Evolutionary conservation across 2,888 invertebrate genomes (phyloP).

Genomic region (Odontothrips loti): DNA sequence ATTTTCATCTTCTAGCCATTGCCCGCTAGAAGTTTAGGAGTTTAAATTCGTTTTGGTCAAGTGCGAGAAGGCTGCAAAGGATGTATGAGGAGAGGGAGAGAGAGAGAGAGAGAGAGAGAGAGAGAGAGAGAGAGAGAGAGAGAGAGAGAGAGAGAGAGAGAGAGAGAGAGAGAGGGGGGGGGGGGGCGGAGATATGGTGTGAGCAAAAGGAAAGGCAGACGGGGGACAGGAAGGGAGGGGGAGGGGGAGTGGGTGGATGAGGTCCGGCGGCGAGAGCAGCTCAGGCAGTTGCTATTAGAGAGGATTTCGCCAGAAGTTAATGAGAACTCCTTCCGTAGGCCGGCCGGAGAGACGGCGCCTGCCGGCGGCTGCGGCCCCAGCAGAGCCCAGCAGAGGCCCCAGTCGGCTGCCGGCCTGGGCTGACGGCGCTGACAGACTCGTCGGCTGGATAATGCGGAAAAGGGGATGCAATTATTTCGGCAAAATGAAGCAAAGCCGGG

Average conservation of each 20-base stretch:
- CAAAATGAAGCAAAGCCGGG: neutral
- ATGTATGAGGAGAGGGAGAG: neutral
- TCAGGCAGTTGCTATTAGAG: slow-evolving; percentile 11
- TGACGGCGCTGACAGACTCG: neutral
- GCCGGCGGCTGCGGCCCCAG: too few relatives aligned
- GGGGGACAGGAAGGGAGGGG: neutral
- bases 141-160: too few relatives aligned
- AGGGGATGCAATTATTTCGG: neutral
- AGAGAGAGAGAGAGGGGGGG: too few relatives aligned
- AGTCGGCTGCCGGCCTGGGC: neutral
- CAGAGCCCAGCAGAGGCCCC: too few relatives aligned
- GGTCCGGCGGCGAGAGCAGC: too few relatives aligned
- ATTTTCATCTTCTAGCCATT: neutral
- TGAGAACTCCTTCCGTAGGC: slow-evolving; percentile 4
- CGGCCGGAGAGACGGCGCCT: neutral
- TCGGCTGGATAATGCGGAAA: neutral
- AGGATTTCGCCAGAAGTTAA: slow-evolving; percentile 19
- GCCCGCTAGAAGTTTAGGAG: neutral
- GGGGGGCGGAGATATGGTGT: too few relatives aligned
- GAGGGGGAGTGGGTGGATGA: neutral
- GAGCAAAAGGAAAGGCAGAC: too few relatives aligned
- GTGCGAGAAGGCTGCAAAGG: neutral
- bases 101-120: too few relatives aligned
- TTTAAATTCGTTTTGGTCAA: neutral
- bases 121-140: too few relatives aligned